Evolutionary conservation across 2,797 vertebrate species (phyloP), one percentile per base, ranked within the genome.

Genomic region (Pachyuromys duprasi): DNA sequence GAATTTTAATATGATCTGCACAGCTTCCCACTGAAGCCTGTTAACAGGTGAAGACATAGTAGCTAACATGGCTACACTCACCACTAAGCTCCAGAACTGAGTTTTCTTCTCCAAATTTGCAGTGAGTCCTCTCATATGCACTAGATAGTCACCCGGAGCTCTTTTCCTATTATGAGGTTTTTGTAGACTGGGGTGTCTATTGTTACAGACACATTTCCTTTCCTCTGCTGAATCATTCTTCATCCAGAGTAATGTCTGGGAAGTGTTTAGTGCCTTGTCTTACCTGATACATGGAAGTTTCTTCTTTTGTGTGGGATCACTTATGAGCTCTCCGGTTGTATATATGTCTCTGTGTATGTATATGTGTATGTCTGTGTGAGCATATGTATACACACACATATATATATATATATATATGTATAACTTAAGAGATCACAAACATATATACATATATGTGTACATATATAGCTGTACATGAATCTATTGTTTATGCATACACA

Each of bases 81-180:
- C 60, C 74, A 63, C 8, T 45, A 94, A 81, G 14, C 28, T 82
- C 8, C 0, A 94, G 45, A 69, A 92, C 81, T 90, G 22, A 94
- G 67, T 80, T 95, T 55, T 81, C 65, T 75, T 89, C 93, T 75
- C 76, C 78, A 92, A 89, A 79, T 67, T 84, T n/a, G 78, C 53
- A 82, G 31, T 88, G 82, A 81, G 24, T 65, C 4, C 17, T 20
- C 49, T 78, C 55, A 81, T 39, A 86, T 39, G 82, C 60, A 79
- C 70, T 63, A 86, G 24, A 33, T 18, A 0, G 60, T 92, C 33
- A 57, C 8, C 3, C 20, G 33, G 62, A 76, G 49, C 31, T 74
- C 53, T 79, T 62, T 76, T 90, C 74, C 78, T 93, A 81, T 79
- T 78, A 74, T 89, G 95, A 78, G 3, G 67, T 3, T 31, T 80